Percentiles rank a stretch among this genome's conserved stretches.
phyloP scores from a whole-genome alignment of 2,888 invertebrate genomes.

The Euproctis similis region DNA sequence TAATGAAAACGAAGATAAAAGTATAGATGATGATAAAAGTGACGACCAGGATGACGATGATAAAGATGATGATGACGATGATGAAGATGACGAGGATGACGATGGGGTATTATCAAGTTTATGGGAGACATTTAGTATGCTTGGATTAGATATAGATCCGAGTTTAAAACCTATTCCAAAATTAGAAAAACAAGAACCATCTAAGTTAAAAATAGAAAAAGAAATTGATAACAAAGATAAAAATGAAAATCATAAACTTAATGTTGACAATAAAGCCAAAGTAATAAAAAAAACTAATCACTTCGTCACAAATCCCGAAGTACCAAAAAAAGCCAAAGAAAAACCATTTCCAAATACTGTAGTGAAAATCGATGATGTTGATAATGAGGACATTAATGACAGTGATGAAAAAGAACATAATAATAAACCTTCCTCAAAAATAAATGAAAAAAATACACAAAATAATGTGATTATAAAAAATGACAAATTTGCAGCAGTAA shows the following conservation, averaged over 20 bases:
- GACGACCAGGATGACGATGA: conserved; percentile 9
- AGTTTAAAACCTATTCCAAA: conserved; percentile 15
- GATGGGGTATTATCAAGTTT: conserved; percentile 15
- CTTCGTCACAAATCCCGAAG: too few relatives aligned
- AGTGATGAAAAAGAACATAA: too few relatives aligned
- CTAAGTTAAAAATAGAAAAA: conserved; percentile 10
- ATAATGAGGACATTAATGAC: conserved; percentile 1
- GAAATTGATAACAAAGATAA: conserved; percentile 7
- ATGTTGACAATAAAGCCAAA: conserved; percentile 5
- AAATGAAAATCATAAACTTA: conserved; percentile 3
- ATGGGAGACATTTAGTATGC: conserved; percentile 22
- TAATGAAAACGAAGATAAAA: not conserved
- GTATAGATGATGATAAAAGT: conserved; percentile 6
- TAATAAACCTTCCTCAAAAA: too few relatives aligned
- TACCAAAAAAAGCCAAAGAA: not conserved
- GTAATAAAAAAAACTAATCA: too few relatives aligned
- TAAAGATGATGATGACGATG: conserved; percentile 9
- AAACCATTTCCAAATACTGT: conserved; percentile 1
- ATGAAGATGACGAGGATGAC: conserved; percentile 15
- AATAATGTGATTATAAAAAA: conserved; percentile 1
- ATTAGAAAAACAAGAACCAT: conserved; percentile 9
- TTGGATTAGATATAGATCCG: conserved; percentile 18
- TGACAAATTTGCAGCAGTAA: not conserved
- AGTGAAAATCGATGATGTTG: conserved; percentile 1
- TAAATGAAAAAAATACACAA: too few relatives aligned